Percentiles rank a stretch among this genome's conserved stretches.
Evolutionary conservation across 2,113 vertebrate species (phyloP).

Genomic region (Nothoprocta pentlandii): DNA sequence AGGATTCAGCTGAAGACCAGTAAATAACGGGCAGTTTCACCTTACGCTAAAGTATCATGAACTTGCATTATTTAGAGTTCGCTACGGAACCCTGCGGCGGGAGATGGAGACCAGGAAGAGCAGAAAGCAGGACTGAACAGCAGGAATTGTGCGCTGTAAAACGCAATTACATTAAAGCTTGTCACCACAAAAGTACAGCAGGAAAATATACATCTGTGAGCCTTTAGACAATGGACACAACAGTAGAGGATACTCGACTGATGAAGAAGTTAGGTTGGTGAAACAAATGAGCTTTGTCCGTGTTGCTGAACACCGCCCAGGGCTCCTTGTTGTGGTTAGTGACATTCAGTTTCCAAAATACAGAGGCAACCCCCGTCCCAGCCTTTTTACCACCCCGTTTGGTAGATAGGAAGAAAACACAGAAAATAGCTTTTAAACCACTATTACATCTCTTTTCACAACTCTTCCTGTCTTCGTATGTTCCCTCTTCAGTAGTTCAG

Average conservation of each 20-base stretch:
- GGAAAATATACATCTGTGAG: neutral
- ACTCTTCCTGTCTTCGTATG: neutral
- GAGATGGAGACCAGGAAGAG: neutral
- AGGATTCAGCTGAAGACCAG: neutral
- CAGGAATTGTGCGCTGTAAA: neutral
- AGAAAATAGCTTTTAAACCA: neutral
- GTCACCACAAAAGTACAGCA: constrained; percentile 24
- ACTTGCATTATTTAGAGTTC: neutral
- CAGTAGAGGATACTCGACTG: neutral
- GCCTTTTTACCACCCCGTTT: neutral
- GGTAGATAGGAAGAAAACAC: neutral
- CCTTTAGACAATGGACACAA: neutral
- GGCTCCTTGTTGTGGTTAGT: neutral
- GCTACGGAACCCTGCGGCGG: neutral
- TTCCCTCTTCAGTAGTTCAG: neutral
- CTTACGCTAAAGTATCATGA: neutral
- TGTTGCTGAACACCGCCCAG: neutral
- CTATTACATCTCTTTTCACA: neutral
- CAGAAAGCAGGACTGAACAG: neutral
- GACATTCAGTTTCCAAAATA: constrained; percentile 7
- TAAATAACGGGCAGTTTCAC: neutral
- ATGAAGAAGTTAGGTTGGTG: neutral
- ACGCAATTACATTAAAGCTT: neutral
- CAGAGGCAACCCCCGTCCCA: rapidly evolving
- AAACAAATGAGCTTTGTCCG: neutral